Percentiles rank a stretch among this genome's conserved stretches.
Evolutionary conservation across 1,140 invertebrate genomes (phyloP).

Genomic region (Cydia splendana): DNA sequence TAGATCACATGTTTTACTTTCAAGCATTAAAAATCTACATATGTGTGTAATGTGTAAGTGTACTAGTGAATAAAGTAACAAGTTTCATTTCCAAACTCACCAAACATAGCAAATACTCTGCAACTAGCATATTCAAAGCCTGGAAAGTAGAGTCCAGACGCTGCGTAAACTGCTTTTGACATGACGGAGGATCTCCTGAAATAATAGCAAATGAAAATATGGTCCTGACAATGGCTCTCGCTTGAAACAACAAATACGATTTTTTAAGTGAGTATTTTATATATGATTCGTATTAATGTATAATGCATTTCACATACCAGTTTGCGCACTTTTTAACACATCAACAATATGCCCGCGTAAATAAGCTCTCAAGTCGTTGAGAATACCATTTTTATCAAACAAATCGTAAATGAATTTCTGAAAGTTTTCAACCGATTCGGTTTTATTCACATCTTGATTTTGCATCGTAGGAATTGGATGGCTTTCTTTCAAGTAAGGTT

Average conservation of each 20-base stretch:
- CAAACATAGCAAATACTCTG: slow-evolving; percentile 79
- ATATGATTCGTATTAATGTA: neutral
- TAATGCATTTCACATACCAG: slow-evolving; percentile 46
- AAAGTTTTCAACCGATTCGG: slow-evolving; percentile 75
- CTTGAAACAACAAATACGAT: neutral
- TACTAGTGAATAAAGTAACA: too few relatives aligned
- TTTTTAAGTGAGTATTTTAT: too few relatives aligned
- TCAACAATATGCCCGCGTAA: slow-evolving; percentile 80
- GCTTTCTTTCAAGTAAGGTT: slow-evolving; percentile 39
- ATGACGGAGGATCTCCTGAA: slow-evolving; percentile 57
- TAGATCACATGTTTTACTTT: too few relatives aligned
- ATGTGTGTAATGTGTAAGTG: too few relatives aligned
- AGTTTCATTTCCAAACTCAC: slow-evolving; percentile 46
- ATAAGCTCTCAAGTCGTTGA: slow-evolving; percentile 78
- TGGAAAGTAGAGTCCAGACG: slow-evolving; percentile 75
- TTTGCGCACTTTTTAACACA: slow-evolving; percentile 72
- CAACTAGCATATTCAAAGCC: slow-evolving; percentile 80
- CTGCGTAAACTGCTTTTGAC: slow-evolving; percentile 63
- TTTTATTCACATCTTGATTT: slow-evolving; percentile 37
- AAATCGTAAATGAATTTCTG: slow-evolving; percentile 78
- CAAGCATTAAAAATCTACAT: too few relatives aligned
- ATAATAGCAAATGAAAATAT: slow-evolving; percentile 36
- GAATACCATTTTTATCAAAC: slow-evolving; percentile 80
- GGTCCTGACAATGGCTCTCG: neutral
- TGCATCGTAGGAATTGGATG: slow-evolving; percentile 16